Conservation (phyloP, 2,888 invertebrate species). For the Cephus rjabovi region DNA sequence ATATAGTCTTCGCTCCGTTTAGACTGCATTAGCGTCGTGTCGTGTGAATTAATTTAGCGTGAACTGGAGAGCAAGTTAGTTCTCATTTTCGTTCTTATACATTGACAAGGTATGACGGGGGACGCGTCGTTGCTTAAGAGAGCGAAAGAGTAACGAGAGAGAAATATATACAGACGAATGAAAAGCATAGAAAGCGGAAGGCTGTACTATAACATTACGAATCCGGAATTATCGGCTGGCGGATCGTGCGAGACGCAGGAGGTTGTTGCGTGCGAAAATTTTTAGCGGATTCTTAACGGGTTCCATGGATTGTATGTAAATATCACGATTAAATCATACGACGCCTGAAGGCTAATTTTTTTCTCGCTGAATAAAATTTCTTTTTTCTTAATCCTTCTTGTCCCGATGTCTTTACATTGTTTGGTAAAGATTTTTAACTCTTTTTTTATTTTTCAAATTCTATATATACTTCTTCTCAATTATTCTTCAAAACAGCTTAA, state of each 20-base stretch:
- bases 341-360: neutral
- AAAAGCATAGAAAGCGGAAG: neutral
- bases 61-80: neutral
- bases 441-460: too few species aligned
- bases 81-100: neutral
- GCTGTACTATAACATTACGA: neutral
- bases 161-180: neutral
- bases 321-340: slow-evolving; percentile 4
- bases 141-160: neutral
- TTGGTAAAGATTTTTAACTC: too few species aligned
- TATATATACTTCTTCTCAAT: neutral
- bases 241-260: neutral
- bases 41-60: neutral
- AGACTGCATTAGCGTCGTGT: neutral
- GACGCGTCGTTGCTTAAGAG: neutral
- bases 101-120: neutral
- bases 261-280: slow-evolving; percentile 10
- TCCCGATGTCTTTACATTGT: too few species aligned
- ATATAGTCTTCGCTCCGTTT: neutral
- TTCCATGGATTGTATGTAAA: slow-evolving; percentile 37
- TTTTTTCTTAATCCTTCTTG: neutral
- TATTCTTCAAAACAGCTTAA: neutral
- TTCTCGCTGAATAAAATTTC: neutral
- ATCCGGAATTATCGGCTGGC: neutral
- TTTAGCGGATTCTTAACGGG: slow-evolving; percentile 34